phyloP scores from a whole-genome alignment of 2,888 invertebrate species.

The Stenotaenia linearis region DNA sequence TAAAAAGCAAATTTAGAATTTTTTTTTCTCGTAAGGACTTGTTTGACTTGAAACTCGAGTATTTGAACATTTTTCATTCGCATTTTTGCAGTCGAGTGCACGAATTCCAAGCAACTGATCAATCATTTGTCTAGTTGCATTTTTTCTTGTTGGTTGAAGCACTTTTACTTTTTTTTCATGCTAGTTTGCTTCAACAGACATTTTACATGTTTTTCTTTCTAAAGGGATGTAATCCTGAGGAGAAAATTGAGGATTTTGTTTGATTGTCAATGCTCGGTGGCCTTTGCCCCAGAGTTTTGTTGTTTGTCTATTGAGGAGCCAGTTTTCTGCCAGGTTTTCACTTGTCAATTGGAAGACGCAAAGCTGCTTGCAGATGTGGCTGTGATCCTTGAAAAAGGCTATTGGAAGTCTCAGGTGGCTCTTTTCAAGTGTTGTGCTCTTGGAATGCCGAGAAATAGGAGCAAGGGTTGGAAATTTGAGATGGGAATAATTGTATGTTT shows the following conservation, averaged over 20 bases:
- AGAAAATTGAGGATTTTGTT: not conserved
- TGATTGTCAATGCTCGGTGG: not conserved
- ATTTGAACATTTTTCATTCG: not conserved
- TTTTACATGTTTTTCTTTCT: not conserved
- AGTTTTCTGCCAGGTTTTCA: slow-evolving; percentile 1
- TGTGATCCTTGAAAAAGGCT: not conserved
- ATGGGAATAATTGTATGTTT: not conserved
- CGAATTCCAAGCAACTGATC: not conserved
- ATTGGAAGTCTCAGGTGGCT: not conserved
- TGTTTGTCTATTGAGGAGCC: not conserved
- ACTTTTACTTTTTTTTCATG: not conserved
- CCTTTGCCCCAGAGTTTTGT: not conserved
- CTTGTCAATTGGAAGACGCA: not conserved
- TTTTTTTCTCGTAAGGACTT: not conserved
- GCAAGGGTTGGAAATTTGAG: not conserved
- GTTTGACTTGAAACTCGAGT: not conserved
- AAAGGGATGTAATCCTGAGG: not conserved
- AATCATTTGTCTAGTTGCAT: not conserved
- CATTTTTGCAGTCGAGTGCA: not conserved
- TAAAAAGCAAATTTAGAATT: not conserved
- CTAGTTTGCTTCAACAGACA: too few relatives aligned
- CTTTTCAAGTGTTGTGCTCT: not conserved
- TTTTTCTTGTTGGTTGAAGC: not conserved
- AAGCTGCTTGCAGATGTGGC: slow-evolving; percentile 8
- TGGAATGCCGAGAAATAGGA: slow-evolving; percentile 2